A percentile compares a stretch with the other conserved stretches of the same genome.
phyloP scores from a whole-genome alignment of 2,888 invertebrate genomes.

The Parnassius orleans region DNA sequence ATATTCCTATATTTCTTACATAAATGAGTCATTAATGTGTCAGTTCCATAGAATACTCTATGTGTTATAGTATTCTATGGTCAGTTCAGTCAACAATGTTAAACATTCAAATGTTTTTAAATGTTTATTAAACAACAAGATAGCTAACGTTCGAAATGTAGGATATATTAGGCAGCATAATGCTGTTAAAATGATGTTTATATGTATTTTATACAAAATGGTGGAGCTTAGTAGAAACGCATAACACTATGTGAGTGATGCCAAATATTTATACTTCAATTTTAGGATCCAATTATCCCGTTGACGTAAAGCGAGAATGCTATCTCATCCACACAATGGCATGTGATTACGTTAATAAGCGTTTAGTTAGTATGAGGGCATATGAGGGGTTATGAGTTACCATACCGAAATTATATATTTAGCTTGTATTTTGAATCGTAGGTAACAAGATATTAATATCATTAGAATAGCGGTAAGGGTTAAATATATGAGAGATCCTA shows the following conservation, averaged over 20 bases:
- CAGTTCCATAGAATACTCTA: too few species aligned
- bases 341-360: slow-evolving; percentile 25
- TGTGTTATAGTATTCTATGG: too few species aligned
- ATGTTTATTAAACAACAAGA: too few species aligned
- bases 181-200: too few species aligned
- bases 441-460: neutral
- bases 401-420: slow-evolving; percentile 15
- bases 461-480: neutral
- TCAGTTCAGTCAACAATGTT: too few species aligned
- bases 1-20: too few species aligned
- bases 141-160: too few species aligned
- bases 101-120: too few species aligned
- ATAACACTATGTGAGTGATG: slow-evolving; percentile 23
- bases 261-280: slow-evolving; percentile 28
- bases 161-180: too few species aligned
- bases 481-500: neutral
- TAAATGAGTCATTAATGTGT: too few species aligned
- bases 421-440: slow-evolving; percentile 10
- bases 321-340: slow-evolving; percentile 24
- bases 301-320: slow-evolving; percentile 24
- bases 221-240: neutral
- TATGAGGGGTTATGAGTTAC: slow-evolving; percentile 21
- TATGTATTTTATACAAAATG: neutral
- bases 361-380: slow-evolving; percentile 18
- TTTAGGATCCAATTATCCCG: slow-evolving; percentile 25